Base-by-base conservation (phyloP, 2,113 vertebrate genomes). In the Cavia porcellus region DNA sequence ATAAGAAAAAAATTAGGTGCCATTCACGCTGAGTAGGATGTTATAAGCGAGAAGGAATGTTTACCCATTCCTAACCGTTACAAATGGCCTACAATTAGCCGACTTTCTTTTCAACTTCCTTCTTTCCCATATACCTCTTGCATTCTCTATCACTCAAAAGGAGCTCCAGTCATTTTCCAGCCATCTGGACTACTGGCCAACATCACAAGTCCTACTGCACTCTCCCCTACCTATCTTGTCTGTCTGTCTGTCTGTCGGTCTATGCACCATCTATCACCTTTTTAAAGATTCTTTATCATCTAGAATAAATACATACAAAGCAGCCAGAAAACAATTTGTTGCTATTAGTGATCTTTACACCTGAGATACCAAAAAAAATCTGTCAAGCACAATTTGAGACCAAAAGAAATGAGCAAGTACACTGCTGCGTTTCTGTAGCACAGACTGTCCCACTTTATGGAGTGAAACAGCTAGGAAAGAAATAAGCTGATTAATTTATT, bases 1-100 rank as follows among this genome's bases (percentile, higher is more conserved):
- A 96, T 95, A 95, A 97, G 98, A 98, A 97, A 93, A 97, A 96
- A 68, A 97, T 97, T 97, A 96, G 97, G 83, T 55, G 89, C 94
- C 97, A 66, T 72, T 47, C 81, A 38, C 32, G 93, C 95, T 97
- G 90, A 98, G 96, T 15, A 84, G 45, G 0, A 0, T 52, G 62
- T 80, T 96, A 94, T 59, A 89, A 79, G 81, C 68, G 83, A 97
- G 88, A 97, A 90, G 90, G 47, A 97, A 96, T 94, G 25, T 97
- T 98, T 97, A 82, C 82, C 82, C 89, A 86, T 98, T 97, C 82
- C 96, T 82, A 97, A 85, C 88, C 96, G 84, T 77, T 96, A 97
- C 83, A 97, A 97, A 97, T 93, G 88, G 38, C 82, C 80, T 95
- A 83, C 90, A 96, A 91, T 82, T 74, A 94, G 84, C 35, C 97